Conservation (phyloP, 1,140 invertebrate genomes). For the Pseudachorutes palmiensis region DNA sequence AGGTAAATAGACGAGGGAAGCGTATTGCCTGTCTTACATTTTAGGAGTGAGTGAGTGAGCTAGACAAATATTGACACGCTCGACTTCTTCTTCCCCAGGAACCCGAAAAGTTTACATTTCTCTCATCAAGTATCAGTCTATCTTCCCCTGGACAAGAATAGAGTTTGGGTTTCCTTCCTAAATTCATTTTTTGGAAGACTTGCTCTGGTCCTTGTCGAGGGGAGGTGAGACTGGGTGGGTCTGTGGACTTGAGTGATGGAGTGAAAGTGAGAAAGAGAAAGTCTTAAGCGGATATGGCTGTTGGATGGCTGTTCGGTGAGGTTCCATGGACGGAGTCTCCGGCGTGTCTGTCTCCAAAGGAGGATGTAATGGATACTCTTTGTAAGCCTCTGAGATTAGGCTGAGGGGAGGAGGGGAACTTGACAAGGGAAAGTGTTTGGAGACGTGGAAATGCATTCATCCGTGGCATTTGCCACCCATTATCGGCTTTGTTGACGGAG, state of each 20-base stretch:
- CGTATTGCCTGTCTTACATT: constrained; percentile 1
- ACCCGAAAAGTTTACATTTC: background rate
- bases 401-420: background rate
- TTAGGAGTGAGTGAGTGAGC: background rate
- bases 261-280: too few relatives aligned
- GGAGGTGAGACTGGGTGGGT: background rate
- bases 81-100: background rate
- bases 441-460: constrained; percentile 16
- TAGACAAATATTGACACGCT: background rate
- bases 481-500: constrained; percentile 24
- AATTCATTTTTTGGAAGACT: too few relatives aligned
- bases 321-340: too few relatives aligned
- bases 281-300: too few relatives aligned
- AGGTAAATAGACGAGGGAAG: background rate
- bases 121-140: background rate
- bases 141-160: too few relatives aligned
- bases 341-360: too few relatives aligned
- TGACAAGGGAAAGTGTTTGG: constrained; percentile 11
- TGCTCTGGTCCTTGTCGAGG: background rate
- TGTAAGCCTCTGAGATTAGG: constrained; percentile 11
- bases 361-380: constrained; percentile 3
- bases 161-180: constrained; percentile 6
- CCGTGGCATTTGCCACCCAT: constrained; percentile 26
- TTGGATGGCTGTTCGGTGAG: too few relatives aligned
- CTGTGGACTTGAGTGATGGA: background rate